These are phyloP conservation scores for Epirrhoe tristata DNA, from an alignment of 2,888 invertebrate genomes.

Conservation along the genomic window DNA sequence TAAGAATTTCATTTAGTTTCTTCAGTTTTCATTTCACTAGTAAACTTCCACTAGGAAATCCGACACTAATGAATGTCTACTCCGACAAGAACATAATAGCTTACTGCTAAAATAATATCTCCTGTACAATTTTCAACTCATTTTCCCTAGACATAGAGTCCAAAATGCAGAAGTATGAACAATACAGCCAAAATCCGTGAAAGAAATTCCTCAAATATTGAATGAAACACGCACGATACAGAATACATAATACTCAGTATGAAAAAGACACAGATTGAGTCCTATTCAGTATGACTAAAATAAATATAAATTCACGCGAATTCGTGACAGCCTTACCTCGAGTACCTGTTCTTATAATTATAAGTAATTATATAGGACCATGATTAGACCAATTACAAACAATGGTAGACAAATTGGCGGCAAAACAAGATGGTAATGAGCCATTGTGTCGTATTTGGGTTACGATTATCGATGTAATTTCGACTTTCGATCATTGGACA, in stretches of 20 bases:
- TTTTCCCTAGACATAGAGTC: neutral
- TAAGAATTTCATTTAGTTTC: neutral
- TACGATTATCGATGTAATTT: conserved; percentile 18
- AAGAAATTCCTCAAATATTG: conserved; percentile 4
- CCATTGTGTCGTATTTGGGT: conserved; percentile 30
- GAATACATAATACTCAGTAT: conserved; percentile 10
- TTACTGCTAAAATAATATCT: neutral
- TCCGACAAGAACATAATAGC: neutral
- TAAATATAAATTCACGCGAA: conserved; percentile 2
- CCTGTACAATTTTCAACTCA: neutral
- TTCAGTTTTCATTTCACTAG: neutral
- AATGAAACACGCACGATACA: conserved; percentile 12
- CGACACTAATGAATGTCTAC: neutral
- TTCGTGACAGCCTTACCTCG: conserved; percentile 23
- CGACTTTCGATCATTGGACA: neutral
- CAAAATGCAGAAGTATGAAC: neutral
- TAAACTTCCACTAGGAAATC: neutral
- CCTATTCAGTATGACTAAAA: neutral
- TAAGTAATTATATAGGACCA: conserved; percentile 17
- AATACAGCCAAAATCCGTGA: neutral
- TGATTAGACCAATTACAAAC: conserved; percentile 29
- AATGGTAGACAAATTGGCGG: conserved; percentile 30
- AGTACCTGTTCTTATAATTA: conserved; percentile 28
- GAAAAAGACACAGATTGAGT: neutral
- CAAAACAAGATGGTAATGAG: conserved; percentile 26